Base-by-base conservation (phyloP, 2,888 invertebrate species). In the Caenorhabditis sp. region DNA sequence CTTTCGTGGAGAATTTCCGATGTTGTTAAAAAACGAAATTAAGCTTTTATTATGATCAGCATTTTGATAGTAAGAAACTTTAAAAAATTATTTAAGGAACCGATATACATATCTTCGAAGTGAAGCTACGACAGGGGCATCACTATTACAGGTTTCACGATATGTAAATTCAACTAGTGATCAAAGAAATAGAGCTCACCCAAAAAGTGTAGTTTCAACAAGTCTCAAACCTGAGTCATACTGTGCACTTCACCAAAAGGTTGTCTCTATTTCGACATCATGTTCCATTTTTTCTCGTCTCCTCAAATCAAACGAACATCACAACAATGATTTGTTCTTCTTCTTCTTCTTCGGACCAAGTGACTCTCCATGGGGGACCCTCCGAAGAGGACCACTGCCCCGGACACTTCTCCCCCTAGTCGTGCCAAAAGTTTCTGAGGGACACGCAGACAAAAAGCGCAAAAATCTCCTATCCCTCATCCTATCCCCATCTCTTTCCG, bases 381-480 rank as follows among this genome's bases (percentile, higher is more conserved):
- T 28, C 19, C n/a, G 19, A 16, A 47, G 44, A 24, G 54, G 68
- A 54, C 68, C 68, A 68, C 54, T 54, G 31, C 31, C 51, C 47
- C 51, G 68, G 68, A 68, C 68, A 68, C 54, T 49, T 41, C 41
- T 49, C 58, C 75, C 35, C 59, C 19, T 47, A 35, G 54, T 56
- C 58, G 35, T 41, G 44, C 24, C 54, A 35, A 63, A 8, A 26
- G 72, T 35, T 51, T 38, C 49, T 54, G 74, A n/a, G 41, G 63
- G 64, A 76, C 76, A 76, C 68, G 76, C 75, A 76, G 76, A 76
- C 76, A 63, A 70, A 54, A 59, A 68, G 76, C 63, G 69, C 69
- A 70, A 77, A 77, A 69, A 70, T 69, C 54, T 69, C 24, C 72
- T 80, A 38, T 49, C 51, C 49, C 14, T 31, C 47, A 31, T 56